phyloP scores from a whole-genome alignment of 2,888 invertebrate species.

The Nematopogon swammerdamellus region DNA sequence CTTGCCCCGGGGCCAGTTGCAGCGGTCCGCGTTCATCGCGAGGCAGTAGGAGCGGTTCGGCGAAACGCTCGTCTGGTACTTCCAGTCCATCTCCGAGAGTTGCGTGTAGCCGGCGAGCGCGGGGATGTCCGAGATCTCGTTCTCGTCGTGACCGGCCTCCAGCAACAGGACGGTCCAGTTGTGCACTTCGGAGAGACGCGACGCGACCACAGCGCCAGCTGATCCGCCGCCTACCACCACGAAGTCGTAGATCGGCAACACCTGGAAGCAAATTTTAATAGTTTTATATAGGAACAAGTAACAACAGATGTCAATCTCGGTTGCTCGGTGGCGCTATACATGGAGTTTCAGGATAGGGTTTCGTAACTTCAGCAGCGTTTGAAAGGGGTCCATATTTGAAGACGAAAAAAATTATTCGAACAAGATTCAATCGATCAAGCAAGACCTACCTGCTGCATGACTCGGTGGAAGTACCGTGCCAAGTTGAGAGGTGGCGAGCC shows the following conservation, averaged over 20 bases:
- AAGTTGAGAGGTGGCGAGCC: too few species aligned
- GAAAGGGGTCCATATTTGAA: too few species aligned
- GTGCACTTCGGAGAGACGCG: conserved; percentile 73
- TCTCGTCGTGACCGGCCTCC: conserved; percentile 87
- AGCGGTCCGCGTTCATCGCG: conserved; percentile 83
- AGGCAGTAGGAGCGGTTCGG: conserved; percentile 77
- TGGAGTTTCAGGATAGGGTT: too few species aligned
- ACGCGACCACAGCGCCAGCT: conserved; percentile 86
- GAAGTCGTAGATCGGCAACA: conserved; percentile 79
- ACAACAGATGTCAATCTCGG: too few species aligned
- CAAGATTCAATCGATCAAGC: too few species aligned
- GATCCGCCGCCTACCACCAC: conserved; percentile 85
- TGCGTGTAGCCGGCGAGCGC: conserved; percentile 82
- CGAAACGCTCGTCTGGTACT: conserved; percentile 83
- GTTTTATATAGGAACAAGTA: background rate
- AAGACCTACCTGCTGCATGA: too few species aligned
- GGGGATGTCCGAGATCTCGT: conserved; percentile 85
- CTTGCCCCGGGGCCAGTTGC: conserved; percentile 91
- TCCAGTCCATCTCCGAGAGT: conserved; percentile 87
- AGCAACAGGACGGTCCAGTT: conserved; percentile 81
- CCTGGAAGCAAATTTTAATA: conserved; percentile 52
- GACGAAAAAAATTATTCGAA: too few species aligned
- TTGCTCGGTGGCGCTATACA: too few species aligned
- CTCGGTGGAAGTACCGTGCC: too few species aligned
- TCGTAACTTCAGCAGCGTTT: too few species aligned